Conservation (phyloP, 2,113 vertebrate genomes). For the Oncorhynchus tshawytscha region DNA sequence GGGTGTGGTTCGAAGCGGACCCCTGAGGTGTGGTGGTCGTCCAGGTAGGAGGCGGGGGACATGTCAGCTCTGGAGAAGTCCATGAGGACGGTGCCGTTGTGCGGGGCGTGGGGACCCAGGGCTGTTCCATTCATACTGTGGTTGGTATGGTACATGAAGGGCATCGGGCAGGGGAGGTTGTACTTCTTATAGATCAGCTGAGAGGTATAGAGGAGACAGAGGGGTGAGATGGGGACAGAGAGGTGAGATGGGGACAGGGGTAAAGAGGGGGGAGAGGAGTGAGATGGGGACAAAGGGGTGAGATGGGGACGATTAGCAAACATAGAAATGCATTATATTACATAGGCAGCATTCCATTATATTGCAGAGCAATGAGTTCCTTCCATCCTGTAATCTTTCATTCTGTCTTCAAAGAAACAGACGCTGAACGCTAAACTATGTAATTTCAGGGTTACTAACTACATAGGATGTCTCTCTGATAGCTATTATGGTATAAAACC, state of each 20-base stretch:
- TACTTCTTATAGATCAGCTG: slow-evolving; percentile 97
- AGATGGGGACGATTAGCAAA: background rate
- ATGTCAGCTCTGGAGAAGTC: slow-evolving; percentile 74
- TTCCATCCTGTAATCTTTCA: no score
- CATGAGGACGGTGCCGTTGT: slow-evolving; percentile 78
- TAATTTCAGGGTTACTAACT: no score
- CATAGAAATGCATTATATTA: background rate
- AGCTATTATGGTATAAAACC: no score
- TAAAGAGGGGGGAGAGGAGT: background rate
- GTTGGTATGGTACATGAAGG: slow-evolving; percentile 76
- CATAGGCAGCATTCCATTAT: no score
- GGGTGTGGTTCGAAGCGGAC: slow-evolving; percentile 75
- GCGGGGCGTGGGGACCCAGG: slow-evolving; percentile 55
- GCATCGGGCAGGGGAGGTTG: slow-evolving; percentile 90
- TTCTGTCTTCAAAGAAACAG: no score
- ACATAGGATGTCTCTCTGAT: no score
- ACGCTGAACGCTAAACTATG: no score
- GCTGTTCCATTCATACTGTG: slow-evolving; percentile 78
- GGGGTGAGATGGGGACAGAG: slow-evolving; percentile 11
- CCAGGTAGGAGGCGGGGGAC: slow-evolving; percentile 48
- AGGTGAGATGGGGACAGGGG: background rate
- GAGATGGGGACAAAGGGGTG: background rate
- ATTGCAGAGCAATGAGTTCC: no score
- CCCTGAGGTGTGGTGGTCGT: slow-evolving; percentile 50
- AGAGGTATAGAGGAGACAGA: background rate